Base-by-base conservation (phyloP, 2,888 invertebrate genomes). In the Chorisops tibialis region DNA sequence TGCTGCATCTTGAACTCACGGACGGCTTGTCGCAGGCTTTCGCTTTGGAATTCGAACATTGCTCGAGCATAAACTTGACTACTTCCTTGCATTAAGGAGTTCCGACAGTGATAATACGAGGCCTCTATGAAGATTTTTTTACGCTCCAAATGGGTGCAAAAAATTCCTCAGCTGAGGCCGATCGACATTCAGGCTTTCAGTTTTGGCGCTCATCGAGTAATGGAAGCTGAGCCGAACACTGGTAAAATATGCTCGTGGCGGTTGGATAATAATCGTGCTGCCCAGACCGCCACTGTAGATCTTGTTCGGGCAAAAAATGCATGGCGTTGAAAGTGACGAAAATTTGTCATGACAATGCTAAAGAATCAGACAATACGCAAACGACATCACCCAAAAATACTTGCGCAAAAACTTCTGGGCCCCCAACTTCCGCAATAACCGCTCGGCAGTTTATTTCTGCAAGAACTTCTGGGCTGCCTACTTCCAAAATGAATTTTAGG, bases 281-380 rank as follows among this genome's bases (percentile, higher is more conserved):
- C 87, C 89, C 69, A 90, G 89, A 65, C 91, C 91, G 1, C 93
- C 94, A 1, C 94, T 90, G 39, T 96, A 95, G 93, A 92, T 94
- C 69, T 88, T 93, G 37, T 95, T 96, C 80, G 95, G 95, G 0
- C 87, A 89, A 70, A 87, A 85, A 71, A 82, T 91, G 59, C 80
- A 86, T n/a, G n/a, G n/a, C n/a, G n/a, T n/a, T n/a, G n/a, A n/a
- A n/a, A n/a, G n/a, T n/a, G n/a, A n/a, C n/a, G n/a, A n/a, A n/a
- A n/a, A n/a, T n/a, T n/a, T n/a, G n/a, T n/a, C n/a, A n/a, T n/a
- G n/a, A n/a, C n/a, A n/a, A n/a, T n/a, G n/a, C n/a, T n/a, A n/a
- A n/a, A n/a, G n/a, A n/a, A n/a, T n/a, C n/a, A n/a, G n/a, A n/a
- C n/a, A n/a, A n/a, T n/a, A n/a, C n/a, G n/a, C n/a, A n/a, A n/a